Base-by-base conservation (phyloP, 1,140 invertebrate genomes). In the Agrypnia vestita region DNA sequence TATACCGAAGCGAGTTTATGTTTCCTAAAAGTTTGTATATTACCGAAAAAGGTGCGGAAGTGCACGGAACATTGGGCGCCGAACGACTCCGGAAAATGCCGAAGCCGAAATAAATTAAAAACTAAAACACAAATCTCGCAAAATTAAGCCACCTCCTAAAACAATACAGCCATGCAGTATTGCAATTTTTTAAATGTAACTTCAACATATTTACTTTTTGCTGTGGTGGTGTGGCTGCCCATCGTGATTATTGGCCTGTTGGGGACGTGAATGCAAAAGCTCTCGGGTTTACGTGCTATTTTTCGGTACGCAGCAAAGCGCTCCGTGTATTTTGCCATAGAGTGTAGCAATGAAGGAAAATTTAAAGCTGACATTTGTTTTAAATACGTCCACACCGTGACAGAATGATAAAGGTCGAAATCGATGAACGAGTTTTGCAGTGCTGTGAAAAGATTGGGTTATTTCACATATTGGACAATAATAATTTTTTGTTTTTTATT, bases 21-120 rank as follows among this genome's bases (percentile, higher is more conserved):
- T 82, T 82, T 79, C 81, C 78, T 71, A 71, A 81, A 79, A 82
- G 77, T 82, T 82, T 79, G 81, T 82, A 79, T 82, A 82, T 79
- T 44, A 64, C 69, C 74, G 51, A 55, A 77, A 79, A 82, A 80
- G 81, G 81, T 82, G 74, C 78, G 78, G 78, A 82, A 82, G 64
- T 80, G 81, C 76, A 80, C 78, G 81, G 81, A 72, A 82, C 81
- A 82, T 82, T 82, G 81, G 78, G 53, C 74, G 71, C 80, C 72
- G 55, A 82, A 82, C 72, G 78, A 74, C 62, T 81, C 71, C 46
- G 47, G 69, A 76, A 74, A 77, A 69, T 53, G 53, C 78, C 56
- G 59, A 80, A 80, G 62, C 69, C 71, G 61, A 59, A 76, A 76
- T 72, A 47, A n/a, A 69, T 59, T 51, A 12, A 46, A 69, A 19